Evolutionary conservation across 2,888 invertebrate species (phyloP).

Genomic region (Drosophila mimetica): DNA sequence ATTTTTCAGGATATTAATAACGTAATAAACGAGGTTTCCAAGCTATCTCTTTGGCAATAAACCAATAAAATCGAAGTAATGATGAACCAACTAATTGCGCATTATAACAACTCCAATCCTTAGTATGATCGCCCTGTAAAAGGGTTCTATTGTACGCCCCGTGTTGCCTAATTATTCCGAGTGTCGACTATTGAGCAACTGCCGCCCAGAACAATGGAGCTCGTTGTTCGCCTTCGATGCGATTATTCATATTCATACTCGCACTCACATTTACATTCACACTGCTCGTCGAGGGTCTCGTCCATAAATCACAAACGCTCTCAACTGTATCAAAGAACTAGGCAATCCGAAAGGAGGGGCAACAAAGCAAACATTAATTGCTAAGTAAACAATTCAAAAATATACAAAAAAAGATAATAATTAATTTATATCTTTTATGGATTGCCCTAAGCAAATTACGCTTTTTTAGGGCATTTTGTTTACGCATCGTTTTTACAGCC

Average conservation of each 20-base stretch:
- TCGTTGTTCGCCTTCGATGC: slow-evolving; percentile 55
- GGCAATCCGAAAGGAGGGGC: slow-evolving; percentile 22
- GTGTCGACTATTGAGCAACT: slow-evolving; percentile 30
- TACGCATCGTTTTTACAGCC: slow-evolving; percentile 15
- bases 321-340: slow-evolving; percentile 69
- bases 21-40: neutral
- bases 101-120: neutral
- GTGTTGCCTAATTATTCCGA: slow-evolving; percentile 33
- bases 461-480: slow-evolving; percentile 46
- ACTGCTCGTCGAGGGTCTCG: slow-evolving; percentile 57
- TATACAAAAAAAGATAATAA: slow-evolving; percentile 23
- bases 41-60: neutral
- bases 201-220: slow-evolving; percentile 52
- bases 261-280: slow-evolving; percentile 25
- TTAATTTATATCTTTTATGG: slow-evolving; percentile 42
- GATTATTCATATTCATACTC: slow-evolving; percentile 41
- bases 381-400: slow-evolving; percentile 44
- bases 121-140: slow-evolving; percentile 11
- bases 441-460: slow-evolving; percentile 30
- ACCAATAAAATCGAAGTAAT: neutral
- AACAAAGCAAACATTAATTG: slow-evolving; percentile 45
- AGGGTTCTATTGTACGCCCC: slow-evolving; percentile 25
- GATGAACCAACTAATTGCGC: slow-evolving; percentile 8
- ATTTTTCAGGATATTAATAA: neutral
- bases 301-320: slow-evolving; percentile 68